Evolutionary conservation across 2,113 vertebrate species (phyloP).

Genomic region (Chionis minor): DNA sequence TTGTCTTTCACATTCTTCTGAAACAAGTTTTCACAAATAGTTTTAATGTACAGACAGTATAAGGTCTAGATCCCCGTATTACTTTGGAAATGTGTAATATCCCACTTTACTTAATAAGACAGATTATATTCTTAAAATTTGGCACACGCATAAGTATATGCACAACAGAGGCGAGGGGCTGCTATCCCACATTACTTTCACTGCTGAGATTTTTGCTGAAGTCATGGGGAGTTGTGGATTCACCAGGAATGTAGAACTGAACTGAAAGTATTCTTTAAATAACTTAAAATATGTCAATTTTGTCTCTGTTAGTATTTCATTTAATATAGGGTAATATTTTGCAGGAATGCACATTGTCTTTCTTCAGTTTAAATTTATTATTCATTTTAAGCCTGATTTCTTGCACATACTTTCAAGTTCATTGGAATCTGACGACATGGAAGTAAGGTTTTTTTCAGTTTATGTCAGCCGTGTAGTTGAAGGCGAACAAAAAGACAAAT

Average conservation of each 20-base stretch:
- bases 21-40: neutral
- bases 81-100: neutral
- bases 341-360: neutral
- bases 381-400: constrained; percentile 49
- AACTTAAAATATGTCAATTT: neutral
- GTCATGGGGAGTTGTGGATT: neutral
- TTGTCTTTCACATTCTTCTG: neutral
- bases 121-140: neutral
- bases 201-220: neutral
- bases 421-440: neutral
- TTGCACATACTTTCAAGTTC: constrained; percentile 4
- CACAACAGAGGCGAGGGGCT: neutral
- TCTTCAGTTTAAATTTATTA: neutral
- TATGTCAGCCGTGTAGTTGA: neutral
- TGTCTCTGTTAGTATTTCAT: neutral
- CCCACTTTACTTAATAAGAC: neutral
- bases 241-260: neutral
- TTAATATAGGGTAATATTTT: constrained; percentile 10
- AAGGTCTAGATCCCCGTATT: neutral
- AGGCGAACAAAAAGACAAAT: constrained; percentile 36
- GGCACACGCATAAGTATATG: neutral
- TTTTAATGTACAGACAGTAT: neutral
- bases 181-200: neutral
- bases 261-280: constrained; percentile 4
- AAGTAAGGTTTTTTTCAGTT: constrained; percentile 30